Evolutionary conservation across 2,888 invertebrate species (phyloP).

Genomic region (Clepsis dumicolana): DNA sequence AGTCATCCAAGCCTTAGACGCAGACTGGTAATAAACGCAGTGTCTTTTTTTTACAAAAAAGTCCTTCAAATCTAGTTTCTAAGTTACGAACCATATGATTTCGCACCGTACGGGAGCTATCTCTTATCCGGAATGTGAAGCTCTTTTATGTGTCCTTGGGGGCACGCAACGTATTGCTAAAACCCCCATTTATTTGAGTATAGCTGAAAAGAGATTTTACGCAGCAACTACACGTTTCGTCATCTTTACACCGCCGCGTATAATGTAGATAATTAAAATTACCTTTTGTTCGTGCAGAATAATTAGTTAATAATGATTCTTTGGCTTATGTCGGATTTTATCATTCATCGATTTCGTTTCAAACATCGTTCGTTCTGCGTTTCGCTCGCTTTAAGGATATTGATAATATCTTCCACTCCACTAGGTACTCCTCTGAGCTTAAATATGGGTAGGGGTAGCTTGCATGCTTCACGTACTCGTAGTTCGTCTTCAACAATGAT

Average conservation of each 20-base stretch:
- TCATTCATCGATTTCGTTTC: too few relatives aligned
- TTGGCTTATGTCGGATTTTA: too few relatives aligned
- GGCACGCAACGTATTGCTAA: conserved; percentile 15
- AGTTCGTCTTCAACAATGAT: too few relatives aligned
- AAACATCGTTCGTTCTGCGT: too few relatives aligned
- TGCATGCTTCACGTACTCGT: not conserved
- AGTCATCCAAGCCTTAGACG: too few relatives aligned
- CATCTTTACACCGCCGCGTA: not conserved
- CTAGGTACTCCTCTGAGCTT: not conserved
- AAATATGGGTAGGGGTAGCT: not conserved
- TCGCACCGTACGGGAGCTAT: conserved; percentile 13
- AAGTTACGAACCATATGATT: conserved; percentile 2
- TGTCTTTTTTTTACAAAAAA: not conserved
- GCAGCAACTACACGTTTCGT: not conserved
- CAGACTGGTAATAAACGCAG: too few relatives aligned
- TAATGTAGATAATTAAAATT: too few relatives aligned
- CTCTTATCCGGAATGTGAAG: conserved; percentile 17
- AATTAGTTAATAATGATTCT: too few relatives aligned
- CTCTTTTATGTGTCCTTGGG: conserved; percentile 24
- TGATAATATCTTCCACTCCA: not conserved
- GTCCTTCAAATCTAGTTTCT: not conserved
- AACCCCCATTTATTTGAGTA: conserved; percentile 19
- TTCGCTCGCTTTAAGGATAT: too few relatives aligned
- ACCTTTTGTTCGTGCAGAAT: too few relatives aligned
- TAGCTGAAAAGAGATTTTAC: conserved; percentile 6